phyloP scores from a whole-genome alignment of 2,113 vertebrate genomes.

The Urocitellus parryii region DNA sequence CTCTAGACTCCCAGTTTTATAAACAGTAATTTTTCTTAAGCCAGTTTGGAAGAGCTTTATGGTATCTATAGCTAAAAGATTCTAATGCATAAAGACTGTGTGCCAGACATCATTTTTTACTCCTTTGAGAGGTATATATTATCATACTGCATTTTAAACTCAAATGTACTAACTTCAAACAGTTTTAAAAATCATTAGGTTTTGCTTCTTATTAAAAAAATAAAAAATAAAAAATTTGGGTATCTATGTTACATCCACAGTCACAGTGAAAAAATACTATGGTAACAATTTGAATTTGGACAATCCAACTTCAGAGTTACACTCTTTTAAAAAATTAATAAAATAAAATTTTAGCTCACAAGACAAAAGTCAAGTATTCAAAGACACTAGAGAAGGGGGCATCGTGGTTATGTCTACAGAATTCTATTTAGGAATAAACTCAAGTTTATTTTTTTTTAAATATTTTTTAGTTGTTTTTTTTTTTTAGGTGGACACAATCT shows the following conservation, averaged over 20 bases:
- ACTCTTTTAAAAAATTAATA: conserved; percentile 20
- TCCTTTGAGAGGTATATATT: neutral
- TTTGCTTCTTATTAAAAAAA: no score
- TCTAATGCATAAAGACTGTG: neutral
- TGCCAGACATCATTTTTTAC: neutral
- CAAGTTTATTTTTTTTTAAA: neutral
- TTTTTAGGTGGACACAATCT: no score
- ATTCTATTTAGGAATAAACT: neutral
- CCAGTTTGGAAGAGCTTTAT: neutral
- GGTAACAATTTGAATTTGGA: conserved; percentile 39
- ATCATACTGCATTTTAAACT: neutral
- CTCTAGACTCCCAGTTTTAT: neutral
- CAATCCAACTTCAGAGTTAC: neutral
- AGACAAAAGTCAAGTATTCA: conserved; percentile 37
- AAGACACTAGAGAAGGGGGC: neutral
- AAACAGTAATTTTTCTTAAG: conserved; percentile 19
- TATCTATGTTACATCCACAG: conserved; percentile 5
- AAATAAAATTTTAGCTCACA: conserved; percentile 8
- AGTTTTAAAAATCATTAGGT: no score
- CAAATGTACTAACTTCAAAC: no score
- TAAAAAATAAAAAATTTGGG: neutral
- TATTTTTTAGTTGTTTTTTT: no score
- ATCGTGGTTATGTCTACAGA: neutral
- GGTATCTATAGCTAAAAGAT: neutral
- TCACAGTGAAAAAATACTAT: neutral